phyloP scores from a whole-genome alignment of 2,888 invertebrate genomes.

The Meta bourneti region DNA sequence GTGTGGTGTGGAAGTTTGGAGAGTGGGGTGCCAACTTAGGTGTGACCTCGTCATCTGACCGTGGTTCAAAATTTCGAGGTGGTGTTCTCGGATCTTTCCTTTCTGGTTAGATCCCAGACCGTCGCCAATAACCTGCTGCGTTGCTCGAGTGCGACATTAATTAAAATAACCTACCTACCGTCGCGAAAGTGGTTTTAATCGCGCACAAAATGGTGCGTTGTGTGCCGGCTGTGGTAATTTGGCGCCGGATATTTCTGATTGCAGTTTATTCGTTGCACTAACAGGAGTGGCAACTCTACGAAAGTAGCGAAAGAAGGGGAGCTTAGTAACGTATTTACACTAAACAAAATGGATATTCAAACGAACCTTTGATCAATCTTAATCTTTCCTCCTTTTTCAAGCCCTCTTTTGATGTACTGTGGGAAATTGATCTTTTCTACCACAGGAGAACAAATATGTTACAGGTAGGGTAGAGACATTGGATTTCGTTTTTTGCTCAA shows the following conservation, averaged over 20 bases:
- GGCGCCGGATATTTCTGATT: conserved; percentile 59
- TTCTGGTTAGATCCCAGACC: too few species aligned
- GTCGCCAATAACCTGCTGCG: too few species aligned
- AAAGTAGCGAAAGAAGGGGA: conserved; percentile 33
- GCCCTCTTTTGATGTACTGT: conserved; percentile 12
- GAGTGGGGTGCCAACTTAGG: too few species aligned
- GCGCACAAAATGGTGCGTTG: conserved; percentile 27
- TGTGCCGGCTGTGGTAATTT: conserved; percentile 18
- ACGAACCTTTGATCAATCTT: conserved; percentile 25
- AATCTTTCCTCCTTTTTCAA: conserved; percentile 52
- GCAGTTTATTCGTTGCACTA: conserved; percentile 47
- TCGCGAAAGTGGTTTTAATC: conserved; percentile 34
- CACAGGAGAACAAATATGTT: too few species aligned
- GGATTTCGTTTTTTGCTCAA: too few species aligned
- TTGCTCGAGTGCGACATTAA: too few species aligned
- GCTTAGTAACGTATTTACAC: conserved; percentile 49
- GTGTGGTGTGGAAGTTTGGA: too few species aligned
- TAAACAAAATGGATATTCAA: conserved; percentile 26
- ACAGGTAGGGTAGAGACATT: too few species aligned
- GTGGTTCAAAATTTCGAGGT: too few species aligned
- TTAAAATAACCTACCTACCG: too few species aligned
- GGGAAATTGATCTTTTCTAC: not conserved
- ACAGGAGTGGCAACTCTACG: conserved; percentile 40
- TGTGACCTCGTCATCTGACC: too few species aligned
- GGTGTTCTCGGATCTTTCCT: too few species aligned